Evolutionary conservation across 2,888 invertebrate genomes (phyloP), one percentile per base, ranked within the genome.

Genomic region (Altica lythri): DNA sequence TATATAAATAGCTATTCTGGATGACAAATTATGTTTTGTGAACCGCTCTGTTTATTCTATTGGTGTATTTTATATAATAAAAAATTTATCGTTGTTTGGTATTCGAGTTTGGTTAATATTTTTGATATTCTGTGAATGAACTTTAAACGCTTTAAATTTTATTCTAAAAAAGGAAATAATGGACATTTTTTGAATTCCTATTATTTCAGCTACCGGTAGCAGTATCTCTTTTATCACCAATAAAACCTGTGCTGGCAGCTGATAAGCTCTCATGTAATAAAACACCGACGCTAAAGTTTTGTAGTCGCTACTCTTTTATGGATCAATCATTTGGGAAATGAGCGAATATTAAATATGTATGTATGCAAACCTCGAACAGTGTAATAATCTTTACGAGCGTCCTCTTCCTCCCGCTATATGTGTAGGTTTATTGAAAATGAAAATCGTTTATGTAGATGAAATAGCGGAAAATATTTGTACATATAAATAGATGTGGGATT

Each of bases 301-400:
- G 57, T 54, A 55, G 61, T 57, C 58, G 52, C 53, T 51, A 48
- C 44, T 35, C 38, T 63, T 63, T 65, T 65, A 65, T 65, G 60
- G 60, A 63, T 63, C 64, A 64, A 65, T 65, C 64, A 61, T 61
- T 62, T 57, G 54, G 51, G 60, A 57, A 60, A 60, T 48, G 53
- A 53, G 30, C 54, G 51, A 50, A 54, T 59, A 64, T 63, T 65
- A 64, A 69, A 67, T 67, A 69, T 70, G 67, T 67, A 69, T 68
- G 63, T 65, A 69, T 68, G 68, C 68, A 69, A 68, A 69, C 65
- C 62, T 66, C 54, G 60, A 60, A 63, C 60, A 67, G 67, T 66
- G 71, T 68, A 68, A 70, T 71, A 69, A 69, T 69, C 68, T 68
- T 67, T 68, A 67, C 66, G 67, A 63, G 46, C 14, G 37, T 64